phyloP scores from a whole-genome alignment of 1,140 invertebrate species.

The Aphaenogaster rudis region DNA sequence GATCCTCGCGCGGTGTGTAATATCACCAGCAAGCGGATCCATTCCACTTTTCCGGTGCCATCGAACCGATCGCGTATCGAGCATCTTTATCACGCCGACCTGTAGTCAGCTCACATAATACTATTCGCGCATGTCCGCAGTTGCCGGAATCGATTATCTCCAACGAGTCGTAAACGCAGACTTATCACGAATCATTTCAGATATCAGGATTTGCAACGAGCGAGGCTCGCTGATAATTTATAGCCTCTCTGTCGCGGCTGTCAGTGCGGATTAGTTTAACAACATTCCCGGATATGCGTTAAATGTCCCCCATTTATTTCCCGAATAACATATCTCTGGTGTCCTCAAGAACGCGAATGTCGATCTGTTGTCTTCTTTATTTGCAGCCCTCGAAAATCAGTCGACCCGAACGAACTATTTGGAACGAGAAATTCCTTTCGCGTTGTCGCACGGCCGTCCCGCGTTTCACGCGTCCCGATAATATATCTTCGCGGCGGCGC shows the following conservation, averaged over 20 bases:
- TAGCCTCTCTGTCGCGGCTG: too few relatives aligned
- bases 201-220: neutral
- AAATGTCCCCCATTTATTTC: slow-evolving; percentile 31
- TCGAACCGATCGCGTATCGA: slow-evolving; percentile 5
- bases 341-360: neutral
- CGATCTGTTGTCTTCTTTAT: neutral
- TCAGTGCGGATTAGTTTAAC: neutral
- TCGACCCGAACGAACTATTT: slow-evolving; percentile 14
- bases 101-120: neutral
- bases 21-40: slow-evolving; percentile 20
- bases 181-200: slow-evolving; percentile 13
- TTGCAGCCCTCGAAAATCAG: slow-evolving; percentile 11
- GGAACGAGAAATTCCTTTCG: slow-evolving; percentile 28
- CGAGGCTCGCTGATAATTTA: slow-evolving; percentile 5
- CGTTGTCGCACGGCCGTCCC: neutral
- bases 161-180: neutral
- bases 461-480: slow-evolving; percentile 12
- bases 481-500: slow-evolving; percentile 32
- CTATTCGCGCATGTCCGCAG: neutral
- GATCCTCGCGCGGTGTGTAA: slow-evolving; percentile 19
- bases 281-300: neutral
- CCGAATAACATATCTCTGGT: neutral
- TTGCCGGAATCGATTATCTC: slow-evolving; percentile 23
- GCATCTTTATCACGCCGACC: neutral
- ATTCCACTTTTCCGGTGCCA: slow-evolving; percentile 38